phyloP scores from a whole-genome alignment of 2,797 vertebrate species.

The Oceanodroma leucorhoa region DNA sequence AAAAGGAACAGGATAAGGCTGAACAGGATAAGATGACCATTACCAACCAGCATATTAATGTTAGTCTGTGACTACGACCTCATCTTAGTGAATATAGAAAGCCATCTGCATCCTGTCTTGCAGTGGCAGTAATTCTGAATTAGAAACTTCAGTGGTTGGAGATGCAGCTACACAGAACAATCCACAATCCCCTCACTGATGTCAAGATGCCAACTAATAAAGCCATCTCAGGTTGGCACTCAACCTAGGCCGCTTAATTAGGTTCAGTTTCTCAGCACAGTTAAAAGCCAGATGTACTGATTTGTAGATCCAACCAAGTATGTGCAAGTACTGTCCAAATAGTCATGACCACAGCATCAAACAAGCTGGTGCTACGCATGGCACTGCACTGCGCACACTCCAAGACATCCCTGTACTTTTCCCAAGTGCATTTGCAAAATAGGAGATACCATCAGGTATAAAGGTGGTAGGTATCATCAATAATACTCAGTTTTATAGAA shows the following conservation, averaged over 20 bases:
- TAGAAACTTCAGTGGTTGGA: background rate
- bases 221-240: background rate
- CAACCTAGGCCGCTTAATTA: background rate
- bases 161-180: background rate
- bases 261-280: background rate
- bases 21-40: background rate
- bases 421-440: background rate
- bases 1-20: background rate
- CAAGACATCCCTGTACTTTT: background rate
- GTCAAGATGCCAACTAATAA: background rate
- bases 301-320: background rate
- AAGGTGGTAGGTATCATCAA: background rate
- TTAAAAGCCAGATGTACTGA: background rate
- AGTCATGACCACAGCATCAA: background rate
- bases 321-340: background rate
- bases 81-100: background rate
- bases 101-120: background rate
- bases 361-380: accelerated
- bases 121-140: background rate
- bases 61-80: background rate
- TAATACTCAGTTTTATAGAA: background rate
- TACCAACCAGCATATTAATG: background rate
- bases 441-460: background rate
- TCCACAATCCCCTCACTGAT: background rate
- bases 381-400: background rate